Evolutionary conservation across 1,140 invertebrate species (phyloP), one percentile per base, ranked within the genome.

Genomic region (Lerema accius): DNA sequence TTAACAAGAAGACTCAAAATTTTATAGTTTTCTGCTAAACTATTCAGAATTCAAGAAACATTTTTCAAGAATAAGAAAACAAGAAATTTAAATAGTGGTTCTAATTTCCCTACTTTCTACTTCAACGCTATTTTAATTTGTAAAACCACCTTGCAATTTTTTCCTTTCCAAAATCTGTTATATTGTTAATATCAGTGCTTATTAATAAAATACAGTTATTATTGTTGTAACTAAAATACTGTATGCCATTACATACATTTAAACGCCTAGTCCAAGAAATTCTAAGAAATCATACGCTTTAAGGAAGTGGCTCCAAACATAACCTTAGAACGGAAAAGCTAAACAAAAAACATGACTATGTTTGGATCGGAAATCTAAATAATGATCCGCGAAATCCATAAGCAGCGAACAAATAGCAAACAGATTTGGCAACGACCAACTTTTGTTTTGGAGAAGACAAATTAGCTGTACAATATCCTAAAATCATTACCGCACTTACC

Each of bases 371-470:
- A 58, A 50, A 67, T 63, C 51, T 64, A 39, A 68, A 48, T 50
- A 46, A 63, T 67, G 60, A 64, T 49, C 49, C 61, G 15, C 51
- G 37, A 65, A 63, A 68, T 65, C 39, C 49, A 50, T 45, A 65
- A 69, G 63, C 37, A 35, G 11, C 55, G 35, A 61, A 62, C 64
- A 48, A 68, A 62, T 48, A 62, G 42, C 28, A 48, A 60, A 66
- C 63, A 76, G 42, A 69, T 67, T 69, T 71, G 68, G 66, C 71
- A 66, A 66, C 48, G 58, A 67, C 35, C 58, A 49, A 39, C 28
- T 65, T 56, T 68, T 73, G 63, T 73, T 69, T 53, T 59, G 42
- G 55, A 55, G 28, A 68, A 71, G 40, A 73, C 62, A 69, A 72
- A 69, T 75, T 78, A 72, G 59, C 40, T 49, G 45, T 61, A 61